Base-by-base conservation (phyloP, 2,113 vertebrate species). In the human region DNA sequence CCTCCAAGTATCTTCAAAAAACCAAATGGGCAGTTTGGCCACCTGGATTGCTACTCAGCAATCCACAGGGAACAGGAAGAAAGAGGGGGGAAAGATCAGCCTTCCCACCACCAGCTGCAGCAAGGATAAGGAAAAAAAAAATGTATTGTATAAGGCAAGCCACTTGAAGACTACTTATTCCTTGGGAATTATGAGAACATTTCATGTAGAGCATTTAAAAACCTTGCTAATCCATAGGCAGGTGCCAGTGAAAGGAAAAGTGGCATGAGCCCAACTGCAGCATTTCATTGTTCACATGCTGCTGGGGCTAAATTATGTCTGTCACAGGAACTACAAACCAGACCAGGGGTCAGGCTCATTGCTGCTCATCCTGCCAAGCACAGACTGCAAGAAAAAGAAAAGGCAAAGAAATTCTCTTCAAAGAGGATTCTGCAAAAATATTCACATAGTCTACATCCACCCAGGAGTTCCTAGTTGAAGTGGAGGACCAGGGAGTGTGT, bases 241-340 rank as follows among this genome's bases (percentile, higher is more conserved):
- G 84, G 89, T 76, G 55, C 48, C 86, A 40, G 35, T 18, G 48
- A 79, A 95, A 90, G 64, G n/a, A 72, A 93, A 89, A 83, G 90
- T 43, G 43, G 20, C 79, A 72, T 8, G 61, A 57, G 18, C 72
- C 70, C 66, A 59, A 75, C 0, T 48, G 57, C 50, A 93, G 64
- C 20, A 66, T 70, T 52, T 96, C 96, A 98, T 96, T 97, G 98
- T 98, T 96, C 97, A 96, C 83, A 23, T 32, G 86, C 18, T 87
- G 75, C 61, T 8, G 30, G 43, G 12, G 48, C 38, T 61, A 91
- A 89, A 90, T 79, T 45, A 35, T 40, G 40, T 89, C 93, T 89
- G 12, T 92, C 89, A 90, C 64, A 80, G 43, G 82, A 95, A 78
- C 18, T 38, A 88, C 84, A 96, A 84, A 79, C 68, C 50, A 55